A percentile compares a stretch with the other conserved stretches of the same genome.
Conservation (phyloP, 2,113 vertebrate genomes). For the Bettongia penicillata region DNA sequence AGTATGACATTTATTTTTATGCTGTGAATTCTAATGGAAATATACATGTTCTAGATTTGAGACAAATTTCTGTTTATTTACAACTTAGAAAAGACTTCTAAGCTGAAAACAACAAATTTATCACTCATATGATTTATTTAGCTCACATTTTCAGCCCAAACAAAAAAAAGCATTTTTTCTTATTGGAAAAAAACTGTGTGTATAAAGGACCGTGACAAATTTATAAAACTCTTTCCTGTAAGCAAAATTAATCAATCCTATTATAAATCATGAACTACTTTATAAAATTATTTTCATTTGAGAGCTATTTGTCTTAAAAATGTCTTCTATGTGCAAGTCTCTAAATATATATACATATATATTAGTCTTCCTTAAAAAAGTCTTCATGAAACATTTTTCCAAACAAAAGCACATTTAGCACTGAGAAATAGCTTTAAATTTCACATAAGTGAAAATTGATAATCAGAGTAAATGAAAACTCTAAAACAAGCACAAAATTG, state of each 20-base stretch:
- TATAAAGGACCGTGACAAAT: conserved; percentile 18
- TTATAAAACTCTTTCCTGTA: background rate
- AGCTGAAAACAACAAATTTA: conserved; percentile 19
- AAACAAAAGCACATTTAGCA: conserved; percentile 3
- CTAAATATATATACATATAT: background rate
- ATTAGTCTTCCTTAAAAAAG: conserved; percentile 26
- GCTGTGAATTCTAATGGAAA: background rate
- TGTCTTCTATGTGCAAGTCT: background rate
- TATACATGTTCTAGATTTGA: background rate
- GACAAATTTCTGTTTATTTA: background rate
- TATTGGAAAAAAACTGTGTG: conserved; percentile 24
- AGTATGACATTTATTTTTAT: background rate
- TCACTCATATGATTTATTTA: background rate
- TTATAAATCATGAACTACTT: conserved; percentile 8
- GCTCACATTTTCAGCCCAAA: conserved; percentile 27
- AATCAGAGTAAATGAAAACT: conserved; percentile 23
- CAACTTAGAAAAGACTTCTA: conserved; percentile 19
- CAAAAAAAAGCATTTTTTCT: background rate
- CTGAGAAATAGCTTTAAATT: conserved; percentile 45
- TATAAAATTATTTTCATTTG: conserved; percentile 43
- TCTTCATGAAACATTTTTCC: background rate
- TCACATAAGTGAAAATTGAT: background rate
- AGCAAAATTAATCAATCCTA: conserved; percentile 12
- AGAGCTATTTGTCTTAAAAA: conserved; percentile 26
- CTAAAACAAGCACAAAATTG: conserved; percentile 23